Conservation (phyloP, 2,113 vertebrate species). For the Atlantisia rogersi region DNA sequence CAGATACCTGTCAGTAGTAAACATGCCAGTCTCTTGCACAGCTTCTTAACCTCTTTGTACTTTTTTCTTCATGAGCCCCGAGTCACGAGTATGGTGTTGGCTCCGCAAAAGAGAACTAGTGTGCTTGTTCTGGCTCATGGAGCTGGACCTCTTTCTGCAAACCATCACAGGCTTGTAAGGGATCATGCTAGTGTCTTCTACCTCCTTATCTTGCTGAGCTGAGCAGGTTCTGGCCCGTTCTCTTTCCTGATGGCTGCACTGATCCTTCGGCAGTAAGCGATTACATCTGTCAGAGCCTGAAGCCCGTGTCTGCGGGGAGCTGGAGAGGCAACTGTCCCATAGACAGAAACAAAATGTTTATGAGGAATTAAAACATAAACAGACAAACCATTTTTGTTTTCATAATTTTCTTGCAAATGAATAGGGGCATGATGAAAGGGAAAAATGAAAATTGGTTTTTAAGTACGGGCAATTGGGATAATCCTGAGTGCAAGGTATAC, state of each 20-base stretch:
- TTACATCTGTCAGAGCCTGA: neutral
- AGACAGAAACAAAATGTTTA: neutral
- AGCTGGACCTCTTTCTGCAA: neutral
- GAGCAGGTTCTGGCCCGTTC: neutral
- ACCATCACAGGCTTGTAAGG: neutral
- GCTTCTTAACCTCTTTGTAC: neutral
- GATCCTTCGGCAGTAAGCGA: neutral
- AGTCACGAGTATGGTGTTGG: neutral
- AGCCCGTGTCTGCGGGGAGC: neutral
- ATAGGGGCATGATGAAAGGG: neutral
- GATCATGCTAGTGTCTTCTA: neutral
- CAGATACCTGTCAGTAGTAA: neutral
- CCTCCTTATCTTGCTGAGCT: neutral
- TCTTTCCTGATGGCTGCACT: neutral
- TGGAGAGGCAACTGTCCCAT: neutral
- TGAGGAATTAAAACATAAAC: neutral
- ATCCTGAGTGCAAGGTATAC: neutral
- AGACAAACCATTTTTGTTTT: neutral
- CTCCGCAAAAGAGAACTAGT: neutral
- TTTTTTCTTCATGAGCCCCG: neutral
- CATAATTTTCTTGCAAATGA: conserved; percentile 31
- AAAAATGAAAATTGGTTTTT: neutral
- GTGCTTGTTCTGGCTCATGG: neutral
- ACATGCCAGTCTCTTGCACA: neutral
- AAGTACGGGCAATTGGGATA: neutral